A percentile compares a stretch with the other conserved stretches of the same genome.
phyloP scores from a whole-genome alignment of 2,797 vertebrate genomes.

The Alca torda region DNA sequence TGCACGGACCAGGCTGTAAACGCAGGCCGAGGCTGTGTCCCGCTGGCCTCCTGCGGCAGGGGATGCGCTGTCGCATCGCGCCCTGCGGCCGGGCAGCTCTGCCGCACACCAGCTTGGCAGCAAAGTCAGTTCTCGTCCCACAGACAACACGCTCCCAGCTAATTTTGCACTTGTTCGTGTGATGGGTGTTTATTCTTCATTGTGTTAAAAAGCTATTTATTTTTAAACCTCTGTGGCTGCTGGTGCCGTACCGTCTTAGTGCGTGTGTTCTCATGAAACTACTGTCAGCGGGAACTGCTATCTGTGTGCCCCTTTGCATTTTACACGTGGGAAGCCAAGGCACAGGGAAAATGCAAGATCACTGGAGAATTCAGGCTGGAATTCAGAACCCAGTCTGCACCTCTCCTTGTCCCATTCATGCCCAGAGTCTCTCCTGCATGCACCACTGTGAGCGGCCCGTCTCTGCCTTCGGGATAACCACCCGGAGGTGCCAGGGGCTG shows the following conservation, averaged over 20 bases:
- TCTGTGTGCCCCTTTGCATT: neutral
- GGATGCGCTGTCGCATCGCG: neutral
- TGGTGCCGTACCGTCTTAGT: neutral
- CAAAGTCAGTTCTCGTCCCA: neutral
- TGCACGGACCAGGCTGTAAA: neutral
- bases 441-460: neutral
- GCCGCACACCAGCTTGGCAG: neutral
- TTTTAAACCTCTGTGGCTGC: slow-evolving; percentile 5
- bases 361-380: neutral
- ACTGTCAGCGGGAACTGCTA: neutral
- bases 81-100: neutral
- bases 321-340: neutral
- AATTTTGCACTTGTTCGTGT: slow-evolving; percentile 36
- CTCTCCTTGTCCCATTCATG: neutral
- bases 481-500: neutral
- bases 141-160: neutral
- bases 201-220: slow-evolving; percentile 38
- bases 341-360: neutral
- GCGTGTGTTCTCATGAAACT: neutral
- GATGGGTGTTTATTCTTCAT: slow-evolving; percentile 21
- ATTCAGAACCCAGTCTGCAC: neutral
- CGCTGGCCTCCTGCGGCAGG: neutral
- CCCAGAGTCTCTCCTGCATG: neutral
- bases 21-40: neutral
- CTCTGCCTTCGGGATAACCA: neutral